Percentiles rank a stretch among this genome's conserved stretches.
phyloP scores from a whole-genome alignment of 1,140 invertebrate genomes.

The Drosophila ananassae region DNA sequence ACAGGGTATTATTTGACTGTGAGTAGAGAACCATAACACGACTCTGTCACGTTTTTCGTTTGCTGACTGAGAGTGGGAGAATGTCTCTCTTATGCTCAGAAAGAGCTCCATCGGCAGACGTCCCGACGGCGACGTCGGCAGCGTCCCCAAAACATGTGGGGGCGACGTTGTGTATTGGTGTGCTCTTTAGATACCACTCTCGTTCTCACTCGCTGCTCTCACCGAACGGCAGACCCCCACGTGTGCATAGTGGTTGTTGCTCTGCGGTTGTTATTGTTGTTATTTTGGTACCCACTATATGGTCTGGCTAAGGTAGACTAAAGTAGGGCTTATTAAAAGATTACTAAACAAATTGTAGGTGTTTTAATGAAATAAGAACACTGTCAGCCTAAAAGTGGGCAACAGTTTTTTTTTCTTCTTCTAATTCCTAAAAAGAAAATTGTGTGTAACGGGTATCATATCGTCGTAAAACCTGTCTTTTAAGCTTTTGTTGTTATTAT shows the following conservation, averaged over 20 bases:
- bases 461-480: not conserved
- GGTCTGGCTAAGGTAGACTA: not conserved
- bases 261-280: constrained; percentile 40
- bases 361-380: not conserved
- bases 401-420: no score
- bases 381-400: no score
- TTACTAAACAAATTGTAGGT: not conserved
- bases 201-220: constrained; percentile 2
- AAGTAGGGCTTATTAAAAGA: not conserved
- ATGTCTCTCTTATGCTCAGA: constrained; percentile 18
- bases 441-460: not conserved
- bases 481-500: constrained; percentile 2
- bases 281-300: not conserved
- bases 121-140: constrained; percentile 52
- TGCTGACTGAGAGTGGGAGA: constrained; percentile 34
- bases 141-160: constrained; percentile 4
- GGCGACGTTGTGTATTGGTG: constrained; percentile 29
- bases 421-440: no score
- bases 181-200: constrained; percentile 24
- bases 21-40: constrained; percentile 65
- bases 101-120: constrained; percentile 45
- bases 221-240: constrained; percentile 52
- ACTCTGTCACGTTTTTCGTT: constrained; percentile 74
- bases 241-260: constrained; percentile 64
- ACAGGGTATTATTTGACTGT: constrained; percentile 36